These are phyloP conservation scores for Digitonthophagus gazella DNA, from an alignment of 2,888 invertebrate genomes.

Conservation along the genomic window DNA sequence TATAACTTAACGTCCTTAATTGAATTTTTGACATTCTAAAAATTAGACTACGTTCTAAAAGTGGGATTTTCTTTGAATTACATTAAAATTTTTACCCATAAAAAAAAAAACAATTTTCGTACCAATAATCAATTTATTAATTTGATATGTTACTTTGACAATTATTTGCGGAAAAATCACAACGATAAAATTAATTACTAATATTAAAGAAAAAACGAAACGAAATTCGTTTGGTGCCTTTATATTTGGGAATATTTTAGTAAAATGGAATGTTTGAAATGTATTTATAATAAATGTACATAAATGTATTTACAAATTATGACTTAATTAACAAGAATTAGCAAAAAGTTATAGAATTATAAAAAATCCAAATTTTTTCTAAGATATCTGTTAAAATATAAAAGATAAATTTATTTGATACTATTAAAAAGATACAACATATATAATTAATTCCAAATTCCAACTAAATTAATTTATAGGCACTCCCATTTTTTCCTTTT, in stretches of 20 bases:
- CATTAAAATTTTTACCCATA: no score
- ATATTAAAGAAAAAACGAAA: slow-evolving; percentile 27
- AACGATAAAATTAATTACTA: slow-evolving; percentile 28
- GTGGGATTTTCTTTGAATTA: no score
- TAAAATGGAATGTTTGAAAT: not conserved
- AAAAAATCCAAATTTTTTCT: no score
- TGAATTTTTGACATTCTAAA: no score
- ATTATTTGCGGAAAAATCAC: slow-evolving; percentile 38
- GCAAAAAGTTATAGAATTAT: no score
- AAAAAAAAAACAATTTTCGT: slow-evolving; percentile 16
- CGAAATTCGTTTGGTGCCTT: not conserved
- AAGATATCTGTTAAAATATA: no score
- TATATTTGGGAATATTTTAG: not conserved
- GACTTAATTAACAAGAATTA: not conserved
- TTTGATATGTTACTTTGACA: slow-evolving; percentile 43
- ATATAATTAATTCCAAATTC: no score
- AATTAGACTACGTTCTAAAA: no score
- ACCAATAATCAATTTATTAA: slow-evolving; percentile 36
- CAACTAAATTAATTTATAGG: no score
- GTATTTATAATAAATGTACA: not conserved
- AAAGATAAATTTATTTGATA: no score
- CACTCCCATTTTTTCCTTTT: not conserved
- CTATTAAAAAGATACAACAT: no score
- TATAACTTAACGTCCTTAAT: no score
- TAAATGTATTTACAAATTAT: not conserved